Base-by-base conservation (phyloP, 2,113 vertebrate species). In the Apistogramma diplotaenia region DNA sequence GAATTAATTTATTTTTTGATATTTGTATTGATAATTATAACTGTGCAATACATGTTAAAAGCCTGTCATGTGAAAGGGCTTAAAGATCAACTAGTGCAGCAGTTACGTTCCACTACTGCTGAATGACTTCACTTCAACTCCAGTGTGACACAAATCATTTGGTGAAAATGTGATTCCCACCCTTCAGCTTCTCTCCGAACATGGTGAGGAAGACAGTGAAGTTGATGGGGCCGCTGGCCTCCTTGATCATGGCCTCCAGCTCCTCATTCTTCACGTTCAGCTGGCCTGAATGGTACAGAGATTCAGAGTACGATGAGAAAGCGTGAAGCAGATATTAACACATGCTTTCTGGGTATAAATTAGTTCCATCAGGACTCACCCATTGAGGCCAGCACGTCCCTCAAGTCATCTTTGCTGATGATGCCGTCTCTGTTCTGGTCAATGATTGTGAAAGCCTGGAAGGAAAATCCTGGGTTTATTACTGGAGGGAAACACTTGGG, bases 101-200 rank as follows among this genome's bases (percentile, higher is more conserved):
- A 31, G 54, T 31, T 59, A 11, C 3, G 37, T 37, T 15, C 5
- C 10, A 40, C 19, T 29, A 27, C 2, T 59, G 11, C n/a, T 25
- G 8, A 31, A 23, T 55, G 1, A 40, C 40, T 21, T 1, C 21
- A 18, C 18, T 19, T 16, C 0, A 29, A 12, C 43, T 10, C 9
- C 37, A 12, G 40, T 67, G 23, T 19, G 27, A 67, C 49, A 49
- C 4, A 49, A 70, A 23, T 70, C 16, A 29, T 46, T 46, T 58
- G 35, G 18, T 6, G 12, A 56, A 60, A 78, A 21, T 16, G 18
- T 4, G 61, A 51, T 6, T 33, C 87, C 78, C 94, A 97, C 97
- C 97, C 93, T 97, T 98, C 87, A 98, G 96, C 93, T 97, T 98
- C 95, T 97, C 97, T 40, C 97, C 97, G 33, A 98, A 98, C 97